These are phyloP conservation scores for Lasioglossum oenotherae DNA, from an alignment of 2,888 invertebrate species.

Conservation along the genomic window DNA sequence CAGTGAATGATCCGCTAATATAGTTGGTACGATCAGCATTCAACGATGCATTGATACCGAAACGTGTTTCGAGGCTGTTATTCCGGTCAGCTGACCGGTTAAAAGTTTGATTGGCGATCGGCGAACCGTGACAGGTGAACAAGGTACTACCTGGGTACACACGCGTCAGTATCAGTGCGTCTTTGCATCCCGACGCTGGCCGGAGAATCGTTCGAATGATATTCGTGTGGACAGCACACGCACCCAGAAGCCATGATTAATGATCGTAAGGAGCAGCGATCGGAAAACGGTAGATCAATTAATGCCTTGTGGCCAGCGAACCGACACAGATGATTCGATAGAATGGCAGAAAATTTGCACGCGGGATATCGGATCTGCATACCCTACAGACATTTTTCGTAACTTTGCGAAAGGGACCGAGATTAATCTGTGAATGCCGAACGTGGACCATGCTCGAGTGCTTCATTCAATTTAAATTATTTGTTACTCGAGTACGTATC, in stretches of 20 bases:
- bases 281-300: constrained; percentile 11
- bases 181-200: neutral
- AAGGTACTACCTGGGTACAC: constrained; percentile 17
- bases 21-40: constrained; percentile 12
- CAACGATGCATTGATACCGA: constrained; percentile 6
- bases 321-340: constrained; percentile 12
- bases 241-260: neutral
- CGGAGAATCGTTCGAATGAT: constrained; percentile 7
- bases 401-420: neutral
- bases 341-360: neutral
- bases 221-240: constrained; percentile 9
- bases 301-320: constrained; percentile 14
- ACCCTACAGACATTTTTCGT: neutral
- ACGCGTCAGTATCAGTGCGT: constrained; percentile 15
- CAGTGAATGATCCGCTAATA: constrained; percentile 13
- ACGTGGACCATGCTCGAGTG: neutral
- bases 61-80: constrained; percentile 22
- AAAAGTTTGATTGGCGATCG: constrained; percentile 24
- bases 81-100: constrained; percentile 21
- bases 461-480: neutral
- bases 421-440: neutral
- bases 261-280: constrained; percentile 7
- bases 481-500: neutral
- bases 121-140: constrained; percentile 30
- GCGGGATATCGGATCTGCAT: neutral